A percentile compares a stretch with the other conserved stretches of the same genome.
Conservation (phyloP, 2,113 vertebrate species). For the Takifugu flavidus region DNA sequence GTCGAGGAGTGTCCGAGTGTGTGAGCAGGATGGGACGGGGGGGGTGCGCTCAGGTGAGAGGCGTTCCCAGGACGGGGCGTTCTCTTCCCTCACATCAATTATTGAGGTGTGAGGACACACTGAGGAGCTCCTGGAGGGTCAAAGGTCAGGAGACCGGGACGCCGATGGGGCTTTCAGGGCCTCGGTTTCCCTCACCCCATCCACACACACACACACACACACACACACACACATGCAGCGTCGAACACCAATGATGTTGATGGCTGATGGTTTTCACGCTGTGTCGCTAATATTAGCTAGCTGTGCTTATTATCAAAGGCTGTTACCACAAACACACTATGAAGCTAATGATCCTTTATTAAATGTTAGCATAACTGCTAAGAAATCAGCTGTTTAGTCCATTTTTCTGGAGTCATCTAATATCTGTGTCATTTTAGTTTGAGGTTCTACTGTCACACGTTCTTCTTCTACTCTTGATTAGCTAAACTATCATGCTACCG, state of each 20-base stretch:
- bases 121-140: conserved; percentile 59
- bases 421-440: no score
- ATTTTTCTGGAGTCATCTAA: neutral
- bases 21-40: conserved; percentile 8
- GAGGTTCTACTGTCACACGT: no score
- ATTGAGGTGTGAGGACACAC: conserved; percentile 67
- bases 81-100: conserved; percentile 70
- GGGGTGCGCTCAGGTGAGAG: conserved; percentile 47
- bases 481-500: no score
- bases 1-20: conserved; percentile 43
- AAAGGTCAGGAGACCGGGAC: conserved; percentile 64
- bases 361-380: no score
- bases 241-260: neutral
- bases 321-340: neutral
- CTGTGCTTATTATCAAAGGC: neutral
- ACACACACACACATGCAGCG: conserved; percentile 2
- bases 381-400: conserved; percentile 1
- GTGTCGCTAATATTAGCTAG: neutral
- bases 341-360: neutral
- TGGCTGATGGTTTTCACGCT: neutral
- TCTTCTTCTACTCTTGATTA: no score
- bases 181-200: conserved; percentile 21
- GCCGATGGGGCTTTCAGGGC: conserved; percentile 52
- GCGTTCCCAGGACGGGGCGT: conserved; percentile 54
- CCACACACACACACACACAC: conserved; percentile 12